Evolutionary conservation across 2,888 invertebrate genomes (phyloP).

Genomic region (Sarcophaga subvicina): DNA sequence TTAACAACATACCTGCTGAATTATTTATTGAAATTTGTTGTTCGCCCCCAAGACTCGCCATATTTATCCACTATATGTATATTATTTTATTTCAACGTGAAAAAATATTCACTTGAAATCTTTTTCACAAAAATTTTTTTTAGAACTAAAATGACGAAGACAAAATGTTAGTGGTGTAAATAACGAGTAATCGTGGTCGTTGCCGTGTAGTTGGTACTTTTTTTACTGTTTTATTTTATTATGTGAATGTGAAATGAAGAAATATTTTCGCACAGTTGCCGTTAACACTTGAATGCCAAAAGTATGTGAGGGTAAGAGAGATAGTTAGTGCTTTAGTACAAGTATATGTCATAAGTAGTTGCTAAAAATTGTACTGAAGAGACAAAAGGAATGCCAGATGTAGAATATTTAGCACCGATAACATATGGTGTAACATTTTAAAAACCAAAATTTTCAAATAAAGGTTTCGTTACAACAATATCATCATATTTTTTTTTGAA

Average conservation of each 20-base stretch:
- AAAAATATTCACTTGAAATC: conserved; percentile 77
- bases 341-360: conserved; percentile 25
- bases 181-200: conserved; percentile 59
- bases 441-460: too few species aligned
- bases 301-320: conserved; percentile 50
- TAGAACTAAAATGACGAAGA: conserved; percentile 76
- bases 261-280: conserved; percentile 19
- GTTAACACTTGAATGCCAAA: neutral
- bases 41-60: conserved; percentile 82
- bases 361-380: conserved; percentile 20
- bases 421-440: too few species aligned
- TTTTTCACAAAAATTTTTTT: conserved; percentile 73
- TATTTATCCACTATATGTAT: conserved; percentile 78
- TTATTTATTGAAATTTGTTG: conserved; percentile 81
- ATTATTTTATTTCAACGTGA: conserved; percentile 68
- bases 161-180: conserved; percentile 64
- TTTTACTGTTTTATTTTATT: conserved; percentile 46
- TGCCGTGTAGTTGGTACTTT: conserved; percentile 59
- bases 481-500: too few species aligned
- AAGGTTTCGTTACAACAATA: too few species aligned
- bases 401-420: too few species aligned
- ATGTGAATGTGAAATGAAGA: neutral
- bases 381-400: conserved; percentile 40
- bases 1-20: conserved; percentile 80
- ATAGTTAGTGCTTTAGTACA: conserved; percentile 37